These are phyloP conservation scores for Teleogryllus occipitalis DNA, from an alignment of 1,140 invertebrate genomes.

Conservation along the genomic window DNA sequence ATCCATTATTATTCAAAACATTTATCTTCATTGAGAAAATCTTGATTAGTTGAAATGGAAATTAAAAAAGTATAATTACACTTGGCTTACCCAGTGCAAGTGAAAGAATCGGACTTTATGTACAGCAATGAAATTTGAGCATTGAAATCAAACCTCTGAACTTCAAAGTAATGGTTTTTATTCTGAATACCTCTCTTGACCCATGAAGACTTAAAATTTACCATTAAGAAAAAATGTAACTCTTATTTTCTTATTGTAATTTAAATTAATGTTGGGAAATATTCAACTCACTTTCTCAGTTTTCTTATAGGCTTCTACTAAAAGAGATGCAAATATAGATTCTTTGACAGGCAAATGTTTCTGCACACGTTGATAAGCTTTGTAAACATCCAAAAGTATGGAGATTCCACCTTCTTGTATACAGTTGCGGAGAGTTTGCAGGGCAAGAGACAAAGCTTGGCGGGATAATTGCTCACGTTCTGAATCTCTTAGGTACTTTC, in stretches of 20 bases:
- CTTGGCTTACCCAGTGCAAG: neutral
- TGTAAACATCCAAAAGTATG: conserved; percentile 9
- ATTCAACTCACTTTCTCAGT: conserved; percentile 9
- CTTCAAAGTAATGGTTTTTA: conserved; percentile 6
- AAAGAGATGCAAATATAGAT: conserved; percentile 14
- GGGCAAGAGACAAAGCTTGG: conserved; percentile 60
- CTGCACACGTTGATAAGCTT: conserved; percentile 17
- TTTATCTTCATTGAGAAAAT: too few species aligned
- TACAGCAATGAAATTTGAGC: conserved; percentile 6
- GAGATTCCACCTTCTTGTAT: conserved; percentile 1
- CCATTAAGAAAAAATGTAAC: neutral
- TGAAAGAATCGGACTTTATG: neutral
- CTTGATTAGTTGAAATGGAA: too few species aligned
- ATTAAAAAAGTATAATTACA: too few species aligned
- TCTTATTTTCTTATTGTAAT: neutral
- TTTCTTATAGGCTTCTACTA: conserved; percentile 17
- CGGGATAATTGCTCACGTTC: conserved; percentile 67
- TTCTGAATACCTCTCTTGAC: neutral
- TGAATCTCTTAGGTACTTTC: conserved; percentile 69
- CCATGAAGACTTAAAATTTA: neutral
- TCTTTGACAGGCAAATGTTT: conserved; percentile 17
- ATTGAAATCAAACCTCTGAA: neutral
- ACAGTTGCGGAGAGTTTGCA: conserved; percentile 45
- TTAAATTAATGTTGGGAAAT: neutral
- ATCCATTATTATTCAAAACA: too few species aligned